phyloP scores from a whole-genome alignment of 2,113 vertebrate species.

The Shinisaurus crocodilurus region DNA sequence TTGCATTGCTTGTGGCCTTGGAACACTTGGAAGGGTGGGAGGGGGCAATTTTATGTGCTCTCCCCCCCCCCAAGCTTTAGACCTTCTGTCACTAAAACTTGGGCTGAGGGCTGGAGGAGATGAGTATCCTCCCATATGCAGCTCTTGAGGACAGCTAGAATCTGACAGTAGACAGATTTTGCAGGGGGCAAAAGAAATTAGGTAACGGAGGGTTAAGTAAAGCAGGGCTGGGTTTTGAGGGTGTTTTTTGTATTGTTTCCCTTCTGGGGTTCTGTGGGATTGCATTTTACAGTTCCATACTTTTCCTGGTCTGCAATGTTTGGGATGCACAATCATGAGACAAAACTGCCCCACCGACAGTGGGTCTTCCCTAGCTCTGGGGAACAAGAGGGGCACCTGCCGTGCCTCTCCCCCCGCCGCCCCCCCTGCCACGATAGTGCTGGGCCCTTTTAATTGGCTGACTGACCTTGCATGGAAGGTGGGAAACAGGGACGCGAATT shows the following conservation, averaged over 20 bases:
- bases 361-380: background rate
- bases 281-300: background rate
- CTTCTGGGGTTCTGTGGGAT: background rate
- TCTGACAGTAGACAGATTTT: background rate
- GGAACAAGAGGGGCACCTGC: background rate
- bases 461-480: no score
- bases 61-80: background rate
- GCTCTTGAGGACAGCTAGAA: background rate
- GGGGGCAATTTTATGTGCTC: background rate
- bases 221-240: background rate
- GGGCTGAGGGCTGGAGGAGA: no score
- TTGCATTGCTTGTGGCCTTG: background rate
- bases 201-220: background rate
- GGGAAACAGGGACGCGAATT: no score
- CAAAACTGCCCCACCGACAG: background rate
- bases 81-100: background rate
- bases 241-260: background rate
- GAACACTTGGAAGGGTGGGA: background rate
- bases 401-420: background rate
- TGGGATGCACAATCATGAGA: background rate
- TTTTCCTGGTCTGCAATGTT: background rate
- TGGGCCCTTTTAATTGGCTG: background rate
- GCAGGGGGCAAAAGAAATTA: background rate
- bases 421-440: no score
- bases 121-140: no score